A percentile compares a stretch with the other conserved stretches of the same genome.
These are phyloP conservation scores for Cosmopolites sordidus DNA, from an alignment of 2,888 invertebrate species.

Conservation along the genomic window DNA sequence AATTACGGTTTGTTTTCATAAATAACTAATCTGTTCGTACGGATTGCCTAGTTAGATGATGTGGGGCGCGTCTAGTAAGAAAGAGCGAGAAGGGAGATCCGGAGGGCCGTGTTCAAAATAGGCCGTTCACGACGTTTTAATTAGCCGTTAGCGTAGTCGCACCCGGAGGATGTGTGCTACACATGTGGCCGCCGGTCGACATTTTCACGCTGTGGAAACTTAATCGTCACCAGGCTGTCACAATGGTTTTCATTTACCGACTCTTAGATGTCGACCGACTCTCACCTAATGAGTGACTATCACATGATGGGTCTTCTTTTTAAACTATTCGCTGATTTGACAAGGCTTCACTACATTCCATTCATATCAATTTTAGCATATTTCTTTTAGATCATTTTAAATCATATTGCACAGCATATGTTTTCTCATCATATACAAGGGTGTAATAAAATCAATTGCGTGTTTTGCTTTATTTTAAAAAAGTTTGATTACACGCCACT, in stretches of 20 bases:
- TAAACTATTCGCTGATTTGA: too few species aligned
- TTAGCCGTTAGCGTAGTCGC: background rate
- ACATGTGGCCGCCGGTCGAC: background rate
- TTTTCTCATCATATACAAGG: too few species aligned
- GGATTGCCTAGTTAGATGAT: background rate
- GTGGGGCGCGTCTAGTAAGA: too few species aligned
- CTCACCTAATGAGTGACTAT: background rate
- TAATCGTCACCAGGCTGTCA: background rate
- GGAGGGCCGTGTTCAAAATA: background rate
- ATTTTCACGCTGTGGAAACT: background rate
- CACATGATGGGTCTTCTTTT: background rate
- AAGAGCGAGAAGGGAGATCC: too few species aligned
- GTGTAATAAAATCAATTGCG: too few species aligned
- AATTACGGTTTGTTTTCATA: slow-evolving; percentile 6
- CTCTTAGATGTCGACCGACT: background rate
- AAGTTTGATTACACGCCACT: too few species aligned
- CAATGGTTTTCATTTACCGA: slow-evolving; percentile 8
- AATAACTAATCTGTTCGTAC: slow-evolving; percentile 1
- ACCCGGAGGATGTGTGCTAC: background rate
- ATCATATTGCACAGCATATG: too few species aligned
- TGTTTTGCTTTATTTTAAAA: too few species aligned
- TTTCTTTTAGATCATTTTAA: too few species aligned
- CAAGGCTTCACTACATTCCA: too few species aligned
- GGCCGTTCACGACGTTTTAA: background rate
- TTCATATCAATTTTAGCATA: too few species aligned